Evolutionary conservation across 30 jellyfish, hydroid and myxozoan species (phyloP), one percentile per base, ranked within the genome.

Genomic region (Cassiopea xamachana): DNA sequence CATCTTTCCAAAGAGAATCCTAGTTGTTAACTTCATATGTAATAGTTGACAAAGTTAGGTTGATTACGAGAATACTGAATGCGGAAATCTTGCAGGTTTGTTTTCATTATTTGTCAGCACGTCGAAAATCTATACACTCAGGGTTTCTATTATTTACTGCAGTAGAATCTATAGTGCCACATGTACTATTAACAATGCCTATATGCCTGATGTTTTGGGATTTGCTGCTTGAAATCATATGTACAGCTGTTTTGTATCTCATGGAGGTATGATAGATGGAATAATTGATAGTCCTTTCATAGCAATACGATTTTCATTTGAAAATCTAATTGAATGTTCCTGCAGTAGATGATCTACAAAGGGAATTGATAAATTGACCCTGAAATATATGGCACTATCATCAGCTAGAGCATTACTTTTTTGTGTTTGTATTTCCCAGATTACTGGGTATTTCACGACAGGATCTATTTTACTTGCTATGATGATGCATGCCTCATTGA

Each of bases 1-100:
- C 2, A 39, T 39, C 48, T 8, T 4, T 14, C 82, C 82, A 73
- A 15, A 39, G 1, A 14, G 82, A 73, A 4, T 73, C 82, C 82
- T 59, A 73, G 82, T 15, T 73, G 59, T 73, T 59, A 17, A 73
- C 82, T 73, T 73, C 82, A 39, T 73, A 49, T 51, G 55, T 59
- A 27, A 27, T 27, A 27, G 39, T 27, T 27, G 39, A 27, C 39
- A 27, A 14, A 7, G 69, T 59, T 59, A 6, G 69, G 69, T 59
- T 6, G 69, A 59, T 59, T 14, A 7, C 14, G 8, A 59, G 8
- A 14, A 14, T 14, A 59, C 69, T 59, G 69, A 14, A 6, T 59
- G 69, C 69, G 14, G 69, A 59, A 59, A 7, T 59, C 69, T 59
- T 14, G 69, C 80, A 70, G n/a, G 12, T n/a, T 70, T 70, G 80